phyloP scores from a whole-genome alignment of 2,888 invertebrate genomes.

The Diarsia brunnea region DNA sequence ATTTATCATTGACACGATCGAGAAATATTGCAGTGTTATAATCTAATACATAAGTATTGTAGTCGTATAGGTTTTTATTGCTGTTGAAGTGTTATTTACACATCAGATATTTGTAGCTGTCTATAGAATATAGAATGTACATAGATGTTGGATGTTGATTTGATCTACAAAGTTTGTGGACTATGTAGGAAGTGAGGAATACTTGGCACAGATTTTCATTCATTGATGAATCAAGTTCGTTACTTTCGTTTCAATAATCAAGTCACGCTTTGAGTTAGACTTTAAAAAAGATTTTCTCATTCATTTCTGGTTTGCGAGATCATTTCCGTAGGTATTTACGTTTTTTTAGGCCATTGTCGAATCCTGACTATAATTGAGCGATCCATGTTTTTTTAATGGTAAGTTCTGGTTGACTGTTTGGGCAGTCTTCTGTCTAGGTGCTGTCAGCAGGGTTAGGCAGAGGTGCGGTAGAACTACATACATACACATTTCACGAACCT shows the following conservation, averaged over 20 bases:
- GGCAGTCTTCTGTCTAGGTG: background rate
- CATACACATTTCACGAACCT: background rate
- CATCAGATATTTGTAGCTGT: conserved; percentile 32
- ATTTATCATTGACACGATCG: conserved; percentile 55
- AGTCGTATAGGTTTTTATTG: conserved; percentile 48
- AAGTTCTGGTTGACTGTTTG: background rate
- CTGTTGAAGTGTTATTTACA: conserved; percentile 41
- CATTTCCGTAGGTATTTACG: too few relatives aligned
- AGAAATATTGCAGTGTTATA: conserved; percentile 53
- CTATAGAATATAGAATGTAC: background rate
- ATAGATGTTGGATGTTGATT: conserved; percentile 24
- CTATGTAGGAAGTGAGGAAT: conserved; percentile 2
- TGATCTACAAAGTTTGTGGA: conserved; percentile 24
- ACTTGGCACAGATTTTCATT: conserved; percentile 38
- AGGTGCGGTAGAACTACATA: background rate
- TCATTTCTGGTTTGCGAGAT: background rate
- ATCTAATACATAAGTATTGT: conserved; percentile 44
- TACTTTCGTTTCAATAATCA: conserved; percentile 22
- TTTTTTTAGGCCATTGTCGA: background rate
- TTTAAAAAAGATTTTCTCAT: background rate
- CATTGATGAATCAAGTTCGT: conserved; percentile 47
- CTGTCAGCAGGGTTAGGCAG: background rate
- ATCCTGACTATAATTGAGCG: background rate
- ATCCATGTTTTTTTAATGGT: background rate
- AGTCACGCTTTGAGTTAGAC: background rate